Percentiles rank a stretch among this genome's conserved stretches.
Evolutionary conservation across 2,797 vertebrate species (phyloP).

Genomic region (Pseudochirops corinnae): DNA sequence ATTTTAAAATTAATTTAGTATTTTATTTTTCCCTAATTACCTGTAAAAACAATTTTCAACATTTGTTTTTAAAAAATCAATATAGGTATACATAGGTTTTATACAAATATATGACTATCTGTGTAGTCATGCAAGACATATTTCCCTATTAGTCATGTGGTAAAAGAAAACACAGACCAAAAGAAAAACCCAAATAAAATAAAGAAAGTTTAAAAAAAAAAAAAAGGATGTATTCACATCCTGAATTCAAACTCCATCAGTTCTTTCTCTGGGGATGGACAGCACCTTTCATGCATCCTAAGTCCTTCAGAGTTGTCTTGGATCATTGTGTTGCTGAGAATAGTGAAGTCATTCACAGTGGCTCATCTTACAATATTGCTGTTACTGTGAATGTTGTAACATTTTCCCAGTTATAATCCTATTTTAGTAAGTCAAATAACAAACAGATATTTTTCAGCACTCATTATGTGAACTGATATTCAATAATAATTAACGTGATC

Average conservation of each 20-base stretch:
- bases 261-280: not conserved
- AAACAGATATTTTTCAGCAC: not conserved
- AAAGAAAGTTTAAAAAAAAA: not conserved
- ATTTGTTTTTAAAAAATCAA: not conserved
- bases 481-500: not conserved
- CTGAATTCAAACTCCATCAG: not conserved
- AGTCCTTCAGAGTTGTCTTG: not conserved
- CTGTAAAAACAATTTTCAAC: not conserved
- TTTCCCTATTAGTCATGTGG: not conserved
- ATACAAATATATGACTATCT: not conserved
- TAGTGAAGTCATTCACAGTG: not conserved
- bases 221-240: not conserved
- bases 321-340: not conserved
- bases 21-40: not conserved
- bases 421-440: not conserved
- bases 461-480: not conserved
- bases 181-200: not conserved
- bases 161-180: not conserved
- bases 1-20: not conserved
- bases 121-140: not conserved
- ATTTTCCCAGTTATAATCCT: not conserved
- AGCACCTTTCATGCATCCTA: not conserved
- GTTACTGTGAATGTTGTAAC: not conserved
- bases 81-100: not conserved
- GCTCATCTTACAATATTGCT: not conserved